Evolutionary conservation across 2,797 vertebrate genomes (phyloP).

Genomic region (Morelia viridis): DNA sequence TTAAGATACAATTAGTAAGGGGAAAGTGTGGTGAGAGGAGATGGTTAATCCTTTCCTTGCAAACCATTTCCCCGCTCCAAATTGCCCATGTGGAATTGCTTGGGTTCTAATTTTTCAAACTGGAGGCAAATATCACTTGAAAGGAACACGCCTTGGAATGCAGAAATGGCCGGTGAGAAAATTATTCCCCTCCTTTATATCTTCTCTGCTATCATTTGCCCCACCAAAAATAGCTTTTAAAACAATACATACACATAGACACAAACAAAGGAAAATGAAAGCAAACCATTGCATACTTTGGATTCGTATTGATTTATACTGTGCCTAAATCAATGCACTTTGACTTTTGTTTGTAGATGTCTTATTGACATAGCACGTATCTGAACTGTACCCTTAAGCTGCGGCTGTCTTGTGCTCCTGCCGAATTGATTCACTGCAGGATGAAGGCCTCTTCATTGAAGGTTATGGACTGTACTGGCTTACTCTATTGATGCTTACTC

Average conservation of each 20-base stretch:
- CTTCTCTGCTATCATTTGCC: neutral
- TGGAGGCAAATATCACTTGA: neutral
- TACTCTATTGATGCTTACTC: neutral
- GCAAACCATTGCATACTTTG: neutral
- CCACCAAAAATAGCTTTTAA: neutral
- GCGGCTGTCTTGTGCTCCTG: neutral
- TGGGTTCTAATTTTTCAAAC: neutral
- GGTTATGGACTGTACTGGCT: neutral
- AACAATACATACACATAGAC: neutral
- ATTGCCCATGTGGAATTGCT: neutral
- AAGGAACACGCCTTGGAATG: neutral
- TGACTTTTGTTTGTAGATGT: neutral
- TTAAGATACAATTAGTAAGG: neutral
- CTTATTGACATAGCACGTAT: neutral
- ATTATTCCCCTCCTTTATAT: neutral
- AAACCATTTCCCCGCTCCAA: neutral
- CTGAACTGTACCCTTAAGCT: neutral
- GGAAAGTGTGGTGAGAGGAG: neutral
- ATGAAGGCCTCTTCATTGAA: neutral
- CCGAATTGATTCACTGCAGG: neutral
- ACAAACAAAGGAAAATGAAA: neutral
- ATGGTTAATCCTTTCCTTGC: neutral
- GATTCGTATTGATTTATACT: too few species aligned
- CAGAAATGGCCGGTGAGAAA: neutral
- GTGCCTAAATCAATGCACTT: neutral